phyloP scores from a whole-genome alignment of 2,797 vertebrate species.

The Danio albolineatus region DNA sequence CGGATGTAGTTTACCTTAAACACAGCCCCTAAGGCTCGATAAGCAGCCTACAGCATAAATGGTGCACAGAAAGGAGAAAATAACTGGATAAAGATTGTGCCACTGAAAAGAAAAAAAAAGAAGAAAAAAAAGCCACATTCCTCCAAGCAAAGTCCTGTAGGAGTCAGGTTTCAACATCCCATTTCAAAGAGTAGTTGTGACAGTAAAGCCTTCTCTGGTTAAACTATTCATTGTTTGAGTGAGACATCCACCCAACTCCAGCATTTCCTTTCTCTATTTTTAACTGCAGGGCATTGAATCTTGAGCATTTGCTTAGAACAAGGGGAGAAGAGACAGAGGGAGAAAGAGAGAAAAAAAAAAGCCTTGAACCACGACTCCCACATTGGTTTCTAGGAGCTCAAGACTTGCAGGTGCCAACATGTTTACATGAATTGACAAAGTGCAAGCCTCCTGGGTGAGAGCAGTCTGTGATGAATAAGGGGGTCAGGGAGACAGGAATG shows the following conservation, averaged over 20 bases:
- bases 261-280: constrained; percentile 50
- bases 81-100: background rate
- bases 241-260: constrained; percentile 40
- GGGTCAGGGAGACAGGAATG: constrained; percentile 79
- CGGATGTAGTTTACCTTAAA: constrained; percentile 6
- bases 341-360: background rate
- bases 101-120: background rate
- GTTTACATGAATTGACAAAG: constrained; percentile 69
- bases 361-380: constrained; percentile 16
- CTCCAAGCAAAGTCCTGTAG: constrained; percentile 26
- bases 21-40: background rate
- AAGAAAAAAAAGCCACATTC: background rate
- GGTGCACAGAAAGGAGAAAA: too few species aligned
- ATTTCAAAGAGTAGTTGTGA: constrained; percentile 12
- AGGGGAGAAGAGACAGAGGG: too few species aligned
- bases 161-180: constrained; percentile 41
- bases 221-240: constrained; percentile 47
- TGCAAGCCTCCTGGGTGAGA: constrained; percentile 46
- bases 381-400: constrained; percentile 18
- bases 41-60: background rate
- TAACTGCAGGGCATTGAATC: background rate
- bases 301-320: background rate
- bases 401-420: constrained; percentile 71
- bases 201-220: constrained; percentile 33
- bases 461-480: constrained; percentile 29